Percentiles rank a stretch among this genome's conserved stretches.
phyloP scores from a whole-genome alignment of 2,113 vertebrate species.

The Tylochromis polylepis region DNA sequence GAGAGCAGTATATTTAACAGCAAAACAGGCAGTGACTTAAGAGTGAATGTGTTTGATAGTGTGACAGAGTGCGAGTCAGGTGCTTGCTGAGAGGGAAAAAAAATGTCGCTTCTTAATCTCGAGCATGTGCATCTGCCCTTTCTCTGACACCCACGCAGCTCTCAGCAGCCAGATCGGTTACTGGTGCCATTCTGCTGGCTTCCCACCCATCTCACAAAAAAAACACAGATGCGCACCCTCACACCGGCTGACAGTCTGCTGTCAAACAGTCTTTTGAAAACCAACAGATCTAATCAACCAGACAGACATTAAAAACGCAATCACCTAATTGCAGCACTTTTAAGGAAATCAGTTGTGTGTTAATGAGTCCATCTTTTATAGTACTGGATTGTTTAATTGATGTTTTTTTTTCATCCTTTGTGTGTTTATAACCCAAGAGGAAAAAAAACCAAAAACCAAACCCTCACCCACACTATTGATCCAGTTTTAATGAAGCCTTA shows the following conservation, averaged over 20 bases:
- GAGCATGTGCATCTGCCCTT: not conserved
- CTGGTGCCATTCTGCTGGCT: not conserved
- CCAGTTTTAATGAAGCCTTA: constrained; percentile 52
- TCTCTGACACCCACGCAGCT: constrained; percentile 1
- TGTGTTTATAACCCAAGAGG: not conserved
- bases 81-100: constrained; percentile 14
- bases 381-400: constrained; percentile 9
- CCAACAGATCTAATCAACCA: constrained; percentile 19
- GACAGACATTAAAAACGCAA: constrained; percentile 21
- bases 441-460: not conserved
- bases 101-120: constrained; percentile 22
- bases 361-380: constrained; percentile 1
- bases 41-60: not conserved
- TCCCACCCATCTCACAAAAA: not conserved
- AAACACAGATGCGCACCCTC: not conserved
- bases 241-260: constrained; percentile 28
- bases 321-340: constrained; percentile 33
- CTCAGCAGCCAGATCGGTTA: constrained; percentile 8
- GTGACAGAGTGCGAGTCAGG: constrained; percentile 19
- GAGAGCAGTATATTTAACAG: not conserved
- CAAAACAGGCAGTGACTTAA: not conserved
- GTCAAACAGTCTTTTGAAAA: constrained; percentile 10
- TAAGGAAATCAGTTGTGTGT: constrained; percentile 22
- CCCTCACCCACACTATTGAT: constrained; percentile 44
- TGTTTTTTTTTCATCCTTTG: not conserved